Conservation (phyloP, 2,888 invertebrate species). For the Terebella lapidaria region DNA sequence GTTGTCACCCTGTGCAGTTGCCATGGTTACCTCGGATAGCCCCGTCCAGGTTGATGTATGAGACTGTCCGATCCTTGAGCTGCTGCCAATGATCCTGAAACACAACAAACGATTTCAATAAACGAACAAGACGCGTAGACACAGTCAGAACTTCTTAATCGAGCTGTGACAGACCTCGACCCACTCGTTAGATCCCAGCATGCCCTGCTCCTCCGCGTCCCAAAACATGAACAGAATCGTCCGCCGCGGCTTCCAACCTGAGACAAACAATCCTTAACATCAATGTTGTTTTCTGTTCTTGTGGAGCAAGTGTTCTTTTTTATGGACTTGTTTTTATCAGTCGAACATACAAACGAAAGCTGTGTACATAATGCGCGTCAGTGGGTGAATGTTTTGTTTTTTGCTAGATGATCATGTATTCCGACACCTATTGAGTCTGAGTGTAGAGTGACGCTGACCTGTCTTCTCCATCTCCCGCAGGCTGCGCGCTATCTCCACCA, state of each 20-base stretch:
- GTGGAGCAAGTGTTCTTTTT: no score
- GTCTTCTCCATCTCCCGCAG: no score
- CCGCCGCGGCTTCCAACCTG: conserved; percentile 53
- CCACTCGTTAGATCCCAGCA: conserved; percentile 56
- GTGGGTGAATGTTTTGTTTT: no score
- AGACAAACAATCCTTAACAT: no score
- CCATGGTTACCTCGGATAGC: conserved; percentile 37
- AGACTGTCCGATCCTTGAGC: conserved; percentile 15
- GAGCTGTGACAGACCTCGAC: no score
- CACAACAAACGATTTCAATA: background rate
- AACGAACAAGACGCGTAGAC: background rate
- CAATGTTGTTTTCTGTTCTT: no score
- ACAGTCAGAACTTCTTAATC: no score
- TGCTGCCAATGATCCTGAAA: conserved; percentile 36
- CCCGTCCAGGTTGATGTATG: conserved; percentile 28
- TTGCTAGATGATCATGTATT: no score
- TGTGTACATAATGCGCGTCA: no score
- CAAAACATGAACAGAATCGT: conserved; percentile 54
- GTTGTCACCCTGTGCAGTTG: no score
- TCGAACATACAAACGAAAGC: conserved; percentile 28
- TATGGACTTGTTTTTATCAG: background rate
- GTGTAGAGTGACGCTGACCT: no score
- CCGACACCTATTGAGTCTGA: no score
- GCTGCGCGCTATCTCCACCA: conserved; percentile 51
- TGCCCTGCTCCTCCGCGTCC: conserved; percentile 55